Conservation (phyloP, 2,113 vertebrate species). For the Tenebrosternarchus preto region DNA sequence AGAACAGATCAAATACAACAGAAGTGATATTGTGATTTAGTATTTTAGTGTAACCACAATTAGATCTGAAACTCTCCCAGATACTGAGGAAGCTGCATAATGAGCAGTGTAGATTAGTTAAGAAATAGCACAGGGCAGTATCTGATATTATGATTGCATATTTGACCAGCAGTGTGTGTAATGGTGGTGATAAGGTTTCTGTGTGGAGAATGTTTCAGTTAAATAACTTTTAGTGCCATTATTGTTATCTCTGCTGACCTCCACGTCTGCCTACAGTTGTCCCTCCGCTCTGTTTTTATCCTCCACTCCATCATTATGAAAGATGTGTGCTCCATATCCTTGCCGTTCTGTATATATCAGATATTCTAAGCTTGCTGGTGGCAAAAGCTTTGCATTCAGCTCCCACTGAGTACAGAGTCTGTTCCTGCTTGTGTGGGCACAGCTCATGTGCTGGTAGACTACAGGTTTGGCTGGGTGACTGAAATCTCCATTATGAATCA, state of each 20-base stretch:
- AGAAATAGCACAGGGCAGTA: not conserved
- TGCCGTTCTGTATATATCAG: slow-evolving; percentile 28
- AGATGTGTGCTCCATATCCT: slow-evolving; percentile 46
- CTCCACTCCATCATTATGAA: slow-evolving; percentile 48
- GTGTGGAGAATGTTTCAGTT: slow-evolving; percentile 62
- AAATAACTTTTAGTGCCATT: slow-evolving; percentile 50
- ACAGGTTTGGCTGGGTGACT: too few species aligned
- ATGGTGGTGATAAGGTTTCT: slow-evolving; percentile 54
- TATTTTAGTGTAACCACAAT: too few species aligned
- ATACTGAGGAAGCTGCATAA: too few species aligned
- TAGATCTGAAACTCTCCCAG: too few species aligned
- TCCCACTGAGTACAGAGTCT: not conserved
- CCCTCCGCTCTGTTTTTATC: not conserved
- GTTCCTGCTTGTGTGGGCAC: not conserved
- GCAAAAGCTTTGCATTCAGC: slow-evolving; percentile 12
- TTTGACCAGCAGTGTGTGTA: not conserved
- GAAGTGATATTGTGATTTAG: not conserved
- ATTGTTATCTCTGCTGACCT: slow-evolving; percentile 46
- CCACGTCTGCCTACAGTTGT: slow-evolving; percentile 30
- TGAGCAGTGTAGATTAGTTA: not conserved
- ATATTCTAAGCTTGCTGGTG: not conserved
- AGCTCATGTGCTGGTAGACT: too few species aligned
- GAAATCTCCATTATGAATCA: too few species aligned
- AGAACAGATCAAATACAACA: not conserved
- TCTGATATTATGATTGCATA: not conserved